phyloP scores from a whole-genome alignment of 2,888 invertebrate genomes.

The Iphiclides podalirius region DNA sequence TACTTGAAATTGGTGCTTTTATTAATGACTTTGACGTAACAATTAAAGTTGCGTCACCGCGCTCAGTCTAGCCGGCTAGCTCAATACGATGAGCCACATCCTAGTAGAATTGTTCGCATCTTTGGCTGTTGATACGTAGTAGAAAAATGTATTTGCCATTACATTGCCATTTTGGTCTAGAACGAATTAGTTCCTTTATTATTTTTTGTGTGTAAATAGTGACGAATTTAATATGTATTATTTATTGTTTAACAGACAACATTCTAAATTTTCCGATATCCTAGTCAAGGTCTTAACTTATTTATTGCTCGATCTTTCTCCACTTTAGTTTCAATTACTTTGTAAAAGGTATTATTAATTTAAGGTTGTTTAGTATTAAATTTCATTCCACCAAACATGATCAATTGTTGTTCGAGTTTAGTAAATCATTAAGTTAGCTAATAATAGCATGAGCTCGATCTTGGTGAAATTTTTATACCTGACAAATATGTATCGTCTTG shows the following conservation, averaged over 20 bases:
- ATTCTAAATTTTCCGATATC: conserved; percentile 72
- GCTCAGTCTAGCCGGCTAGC: conserved; percentile 40
- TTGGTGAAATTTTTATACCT: conserved; percentile 30
- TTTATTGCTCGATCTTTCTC: conserved; percentile 58
- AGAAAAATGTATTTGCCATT: conserved; percentile 71
- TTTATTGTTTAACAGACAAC: conserved; percentile 63
- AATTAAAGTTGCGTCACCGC: conserved; percentile 29
- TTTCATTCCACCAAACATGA: conserved; percentile 58
- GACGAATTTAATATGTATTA: conserved; percentile 71
- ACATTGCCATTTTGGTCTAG: conserved; percentile 77
- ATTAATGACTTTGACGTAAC: conserved; percentile 31
- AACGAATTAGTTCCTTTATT: conserved; percentile 75
- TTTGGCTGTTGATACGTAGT: conserved; percentile 63
- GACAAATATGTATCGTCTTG: conserved; percentile 25
- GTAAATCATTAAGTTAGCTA: conserved; percentile 59
- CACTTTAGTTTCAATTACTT: conserved; percentile 59
- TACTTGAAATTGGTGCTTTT: conserved; percentile 38
- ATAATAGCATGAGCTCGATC: conserved; percentile 32
- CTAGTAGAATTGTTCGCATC: conserved; percentile 48
- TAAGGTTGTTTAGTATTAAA: conserved; percentile 49
- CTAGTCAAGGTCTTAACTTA: conserved; percentile 76
- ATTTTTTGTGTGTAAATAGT: conserved; percentile 69
- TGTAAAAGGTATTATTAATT: conserved; percentile 44
- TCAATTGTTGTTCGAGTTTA: conserved; percentile 43
- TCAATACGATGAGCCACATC: conserved; percentile 40